Evolutionary conservation across 2,113 vertebrate genomes (phyloP), one percentile per base, ranked within the genome.

Genomic region (Helogale parvula): DNA sequence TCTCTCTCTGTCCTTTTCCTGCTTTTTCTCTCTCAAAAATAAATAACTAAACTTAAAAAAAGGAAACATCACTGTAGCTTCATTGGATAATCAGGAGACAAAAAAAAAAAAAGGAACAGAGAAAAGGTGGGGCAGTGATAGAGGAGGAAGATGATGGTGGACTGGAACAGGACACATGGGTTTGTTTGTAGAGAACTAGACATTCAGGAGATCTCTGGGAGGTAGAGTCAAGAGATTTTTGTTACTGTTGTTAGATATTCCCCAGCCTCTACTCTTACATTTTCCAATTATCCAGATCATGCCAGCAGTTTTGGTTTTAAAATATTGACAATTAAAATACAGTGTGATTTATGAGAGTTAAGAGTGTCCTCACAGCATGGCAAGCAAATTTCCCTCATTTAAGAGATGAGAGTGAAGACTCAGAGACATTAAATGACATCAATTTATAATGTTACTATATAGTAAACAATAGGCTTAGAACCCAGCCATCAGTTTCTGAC

Each of bases 271-370:
- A 35, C 23, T 60, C n/a, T 69, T 7, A 74, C 9, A 69, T 19
- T 69, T 83, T 65, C n/a, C 74, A 92, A 35, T 54, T 83, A 63
- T 35, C 7, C 38, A 35, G 14, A 23, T 71, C 11, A 74, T 2
- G 15, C 14, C 33, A 69, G 35, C 25, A 45, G 27, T 81, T 92
- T 74, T 33, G 13, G 50, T 88, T 94, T 23, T 19, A 93, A 96
- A 96, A 45, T n/a, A n/a, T 0, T 87, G 38, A 8, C 72, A 80
- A 31, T 80, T 45, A 93, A 81, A 95, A 76, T 11, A 14, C 9
- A 74, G 45, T 38, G 66, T 85, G n/a, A 96, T 82, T 79, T 94
- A 88, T 12, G 41, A 29, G 14, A 82, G 45, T 15, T 76, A 86
- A 65, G 25, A 33, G 31, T 2, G 16, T 52, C n/a, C 8, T 71